Evolutionary conservation across 2,888 invertebrate genomes (phyloP).

Genomic region (Sarcophaga subvicina): DNA sequence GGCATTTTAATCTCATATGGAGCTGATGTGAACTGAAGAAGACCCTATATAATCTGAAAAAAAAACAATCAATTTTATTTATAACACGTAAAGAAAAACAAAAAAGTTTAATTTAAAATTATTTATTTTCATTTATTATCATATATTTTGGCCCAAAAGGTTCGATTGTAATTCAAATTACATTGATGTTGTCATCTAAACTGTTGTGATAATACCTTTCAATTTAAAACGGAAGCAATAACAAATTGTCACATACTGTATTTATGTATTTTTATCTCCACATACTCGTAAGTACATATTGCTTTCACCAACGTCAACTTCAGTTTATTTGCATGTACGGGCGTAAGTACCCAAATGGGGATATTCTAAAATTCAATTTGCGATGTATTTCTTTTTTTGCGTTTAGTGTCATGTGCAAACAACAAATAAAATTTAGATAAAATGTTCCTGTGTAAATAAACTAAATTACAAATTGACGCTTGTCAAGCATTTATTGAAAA

Average conservation of each 20-base stretch:
- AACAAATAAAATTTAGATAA: constrained; percentile 66
- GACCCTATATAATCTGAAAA: too few species aligned
- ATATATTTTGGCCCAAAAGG: too few species aligned
- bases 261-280: neutral
- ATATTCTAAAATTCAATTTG: constrained; percentile 62
- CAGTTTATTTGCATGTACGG: constrained; percentile 13
- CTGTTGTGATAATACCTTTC: neutral
- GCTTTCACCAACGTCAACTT: neutral
- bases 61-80: too few species aligned
- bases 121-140: too few species aligned
- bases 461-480: constrained; percentile 53
- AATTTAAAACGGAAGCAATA: constrained; percentile 62
- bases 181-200: neutral
- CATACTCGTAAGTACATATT: neutral
- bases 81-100: too few species aligned
- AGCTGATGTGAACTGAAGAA: too few species aligned
- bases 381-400: constrained; percentile 38
- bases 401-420: constrained; percentile 64
- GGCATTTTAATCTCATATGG: too few species aligned
- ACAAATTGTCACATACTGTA: constrained; percentile 54
- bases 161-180: neutral
- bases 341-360: neutral
- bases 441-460: constrained; percentile 57
- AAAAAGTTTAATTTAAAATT: too few species aligned
- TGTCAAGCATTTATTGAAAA: constrained; percentile 47